Percentiles rank a stretch among this genome's conserved stretches.
Evolutionary conservation across 2,888 invertebrate species (phyloP).

Genomic region (Lasius fuliginosus): DNA sequence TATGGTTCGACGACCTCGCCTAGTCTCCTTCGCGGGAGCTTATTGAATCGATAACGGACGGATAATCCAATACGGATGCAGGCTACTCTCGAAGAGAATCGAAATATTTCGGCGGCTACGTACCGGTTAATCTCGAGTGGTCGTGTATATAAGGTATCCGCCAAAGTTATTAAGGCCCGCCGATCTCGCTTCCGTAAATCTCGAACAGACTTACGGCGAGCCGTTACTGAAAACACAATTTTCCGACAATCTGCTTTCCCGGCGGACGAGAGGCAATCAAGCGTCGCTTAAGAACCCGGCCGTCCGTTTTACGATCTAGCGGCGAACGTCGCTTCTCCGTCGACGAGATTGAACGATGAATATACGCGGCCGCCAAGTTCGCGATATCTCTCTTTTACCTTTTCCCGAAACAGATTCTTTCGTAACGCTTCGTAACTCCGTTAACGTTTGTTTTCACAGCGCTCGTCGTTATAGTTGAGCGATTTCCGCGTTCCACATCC

Average conservation of each 20-base stretch:
- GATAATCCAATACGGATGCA: conserved; percentile 52
- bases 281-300: conserved; percentile 67
- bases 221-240: conserved; percentile 69
- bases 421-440: conserved; percentile 29
- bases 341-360: conserved; percentile 67
- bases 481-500: conserved; percentile 17
- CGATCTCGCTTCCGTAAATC: conserved; percentile 62
- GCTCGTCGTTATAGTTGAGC: conserved; percentile 18
- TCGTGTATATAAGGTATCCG: conserved; percentile 46
- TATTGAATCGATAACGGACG: conserved; percentile 48
- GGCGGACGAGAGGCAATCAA: conserved; percentile 72
- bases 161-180: conserved; percentile 64
- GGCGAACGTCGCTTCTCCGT: conserved; percentile 50
- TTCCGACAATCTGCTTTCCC: conserved; percentile 72
- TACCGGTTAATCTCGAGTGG: conserved; percentile 60
- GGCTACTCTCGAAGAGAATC: conserved; percentile 15
- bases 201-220: conserved; percentile 64
- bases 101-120: conserved; percentile 41
- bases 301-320: conserved; percentile 69
- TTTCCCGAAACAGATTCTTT: background rate
- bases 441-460: conserved; percentile 14
- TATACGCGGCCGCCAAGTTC: conserved; percentile 43
- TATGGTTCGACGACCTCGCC: conserved; percentile 29
- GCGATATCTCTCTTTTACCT: conserved; percentile 10
- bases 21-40: conserved; percentile 19